phyloP scores from a whole-genome alignment of 2,797 vertebrate species.

The Micrastur ruficollis region DNA sequence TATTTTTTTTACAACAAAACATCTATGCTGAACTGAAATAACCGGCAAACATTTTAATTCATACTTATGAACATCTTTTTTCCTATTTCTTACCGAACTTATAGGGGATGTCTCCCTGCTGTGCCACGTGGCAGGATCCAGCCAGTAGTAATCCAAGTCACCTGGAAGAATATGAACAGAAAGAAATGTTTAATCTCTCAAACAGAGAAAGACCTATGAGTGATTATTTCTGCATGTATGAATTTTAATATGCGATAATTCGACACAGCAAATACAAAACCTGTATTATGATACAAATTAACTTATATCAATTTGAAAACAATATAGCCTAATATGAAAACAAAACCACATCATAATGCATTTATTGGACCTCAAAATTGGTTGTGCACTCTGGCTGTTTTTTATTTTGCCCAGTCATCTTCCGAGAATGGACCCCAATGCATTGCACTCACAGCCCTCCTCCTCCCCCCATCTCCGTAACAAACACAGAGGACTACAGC shows the following conservation, averaged over 20 bases:
- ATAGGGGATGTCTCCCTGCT: constrained; percentile 87
- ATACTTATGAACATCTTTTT: background rate
- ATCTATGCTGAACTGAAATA: background rate
- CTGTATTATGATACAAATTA: background rate
- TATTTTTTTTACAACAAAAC: background rate
- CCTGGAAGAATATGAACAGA: constrained; percentile 75
- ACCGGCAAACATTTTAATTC: background rate
- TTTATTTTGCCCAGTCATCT: background rate
- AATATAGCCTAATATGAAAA: background rate
- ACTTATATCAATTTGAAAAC: background rate
- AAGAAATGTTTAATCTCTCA: constrained; percentile 48
- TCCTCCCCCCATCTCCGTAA: background rate
- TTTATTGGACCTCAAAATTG: background rate
- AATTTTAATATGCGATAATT: background rate
- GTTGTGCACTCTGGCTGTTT: background rate
- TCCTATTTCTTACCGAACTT: constrained; percentile 77
- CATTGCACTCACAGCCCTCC: background rate
- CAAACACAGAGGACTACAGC: background rate
- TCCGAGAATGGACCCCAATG: background rate
- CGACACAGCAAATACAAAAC: background rate
- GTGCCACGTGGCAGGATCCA: constrained; percentile 96
- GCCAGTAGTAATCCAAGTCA: constrained; percentile 96
- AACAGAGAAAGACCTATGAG: background rate
- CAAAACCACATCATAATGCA: background rate
- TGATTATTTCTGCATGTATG: background rate